Conservation (phyloP, 1,140 invertebrate species). For the Drosophila bifasciata region DNA sequence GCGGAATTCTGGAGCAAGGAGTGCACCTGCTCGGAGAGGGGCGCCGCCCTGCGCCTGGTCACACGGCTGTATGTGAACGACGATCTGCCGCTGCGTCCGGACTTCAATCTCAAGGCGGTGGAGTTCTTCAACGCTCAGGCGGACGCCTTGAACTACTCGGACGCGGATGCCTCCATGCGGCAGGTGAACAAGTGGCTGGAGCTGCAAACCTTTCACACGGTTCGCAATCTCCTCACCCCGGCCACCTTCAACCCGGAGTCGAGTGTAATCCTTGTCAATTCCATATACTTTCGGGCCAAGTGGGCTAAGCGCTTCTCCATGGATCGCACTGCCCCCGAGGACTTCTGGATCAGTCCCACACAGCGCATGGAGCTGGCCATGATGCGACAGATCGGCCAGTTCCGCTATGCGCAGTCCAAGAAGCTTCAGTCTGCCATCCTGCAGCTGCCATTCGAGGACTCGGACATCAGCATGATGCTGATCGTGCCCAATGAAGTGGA, state of each 20-base stretch:
- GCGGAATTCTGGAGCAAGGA: conserved; percentile 48
- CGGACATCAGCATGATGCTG: conserved; percentile 86
- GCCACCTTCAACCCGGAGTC: conserved; percentile 77
- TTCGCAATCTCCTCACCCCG: conserved; percentile 86
- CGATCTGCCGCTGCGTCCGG: conserved; percentile 25
- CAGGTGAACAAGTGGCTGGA: conserved; percentile 88
- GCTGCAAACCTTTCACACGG: conserved; percentile 86
- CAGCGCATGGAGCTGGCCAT: conserved; percentile 60
- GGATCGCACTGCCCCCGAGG: conserved; percentile 68
- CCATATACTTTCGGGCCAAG: conserved; percentile 88
- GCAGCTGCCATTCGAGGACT: conserved; percentile 86
- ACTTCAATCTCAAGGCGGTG: conserved; percentile 52
- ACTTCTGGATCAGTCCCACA: conserved; percentile 48
- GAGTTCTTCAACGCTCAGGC: conserved; percentile 80
- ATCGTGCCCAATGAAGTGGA: conserved; percentile 86
- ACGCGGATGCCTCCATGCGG: conserved; percentile 79
- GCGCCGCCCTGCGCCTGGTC: conserved; percentile 45
- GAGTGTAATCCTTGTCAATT: conserved; percentile 86
- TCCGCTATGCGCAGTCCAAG: conserved; percentile 84
- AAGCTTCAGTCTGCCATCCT: conserved; percentile 84
- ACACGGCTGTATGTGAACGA: conserved; percentile 63
- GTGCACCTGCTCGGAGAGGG: conserved; percentile 35
- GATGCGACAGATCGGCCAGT: conserved; percentile 81
- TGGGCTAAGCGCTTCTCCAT: conserved; percentile 86
- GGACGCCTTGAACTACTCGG: conserved; percentile 85